Evolutionary conservation across 2,113 vertebrate species (phyloP).

Genomic region (Eubucco bourcierii): DNA sequence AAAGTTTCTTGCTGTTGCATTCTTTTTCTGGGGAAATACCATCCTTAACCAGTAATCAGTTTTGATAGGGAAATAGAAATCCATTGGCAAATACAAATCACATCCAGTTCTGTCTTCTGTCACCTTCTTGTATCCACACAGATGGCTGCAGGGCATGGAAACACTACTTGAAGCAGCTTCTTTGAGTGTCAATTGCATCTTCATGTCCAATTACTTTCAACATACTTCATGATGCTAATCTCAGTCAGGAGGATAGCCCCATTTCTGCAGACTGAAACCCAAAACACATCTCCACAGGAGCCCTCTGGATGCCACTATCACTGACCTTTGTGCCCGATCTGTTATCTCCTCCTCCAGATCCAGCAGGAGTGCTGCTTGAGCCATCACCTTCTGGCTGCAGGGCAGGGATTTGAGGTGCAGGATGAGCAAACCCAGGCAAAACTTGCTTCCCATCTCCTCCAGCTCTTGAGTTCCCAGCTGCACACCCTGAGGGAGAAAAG

Average conservation of each 20-base stretch:
- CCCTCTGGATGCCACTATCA: accelerated
- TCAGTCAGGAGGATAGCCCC: neutral
- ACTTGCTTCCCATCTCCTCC: conserved; percentile 92
- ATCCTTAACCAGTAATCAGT: neutral
- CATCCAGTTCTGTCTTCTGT: neutral
- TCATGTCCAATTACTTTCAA: neutral
- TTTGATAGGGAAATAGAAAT: neutral
- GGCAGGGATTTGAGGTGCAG: conserved; percentile 78
- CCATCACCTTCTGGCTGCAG: conserved; percentile 77
- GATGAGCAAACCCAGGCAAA: conserved; percentile 88
- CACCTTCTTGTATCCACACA: neutral
- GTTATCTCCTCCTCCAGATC: conserved; percentile 75
- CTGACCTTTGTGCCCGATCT: conserved; percentile 77
- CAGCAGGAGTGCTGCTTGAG: conserved; percentile 67
- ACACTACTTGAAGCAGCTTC: neutral
- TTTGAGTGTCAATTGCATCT: neutral
- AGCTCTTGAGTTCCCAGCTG: conserved; percentile 87
- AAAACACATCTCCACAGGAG: neutral
- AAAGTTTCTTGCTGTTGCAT: neutral
- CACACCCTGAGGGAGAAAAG: conserved; percentile 78
- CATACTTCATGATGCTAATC: neutral
- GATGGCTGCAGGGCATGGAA: neutral
- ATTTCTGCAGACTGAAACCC: neutral
- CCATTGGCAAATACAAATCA: neutral
- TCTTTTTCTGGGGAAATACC: neutral